A percentile compares a stretch with the other conserved stretches of the same genome.
Evolutionary conservation across 2,888 invertebrate species (phyloP).

Genomic region (Ichneumon xanthorius): DNA sequence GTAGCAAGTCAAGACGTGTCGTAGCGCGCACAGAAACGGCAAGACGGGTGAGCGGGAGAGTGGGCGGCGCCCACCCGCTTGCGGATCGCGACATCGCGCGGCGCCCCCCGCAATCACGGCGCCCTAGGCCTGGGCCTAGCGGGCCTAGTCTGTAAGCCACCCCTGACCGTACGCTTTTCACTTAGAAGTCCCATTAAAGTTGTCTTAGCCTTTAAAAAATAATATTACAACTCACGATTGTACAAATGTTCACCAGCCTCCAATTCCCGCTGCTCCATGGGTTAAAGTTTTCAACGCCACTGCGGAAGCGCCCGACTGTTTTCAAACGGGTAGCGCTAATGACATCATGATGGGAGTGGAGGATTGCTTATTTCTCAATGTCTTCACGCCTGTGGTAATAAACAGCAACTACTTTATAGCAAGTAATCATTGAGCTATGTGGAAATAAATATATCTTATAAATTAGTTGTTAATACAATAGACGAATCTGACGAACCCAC

Average conservation of each 20-base stretch:
- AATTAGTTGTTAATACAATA: neutral
- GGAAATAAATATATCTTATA: no score
- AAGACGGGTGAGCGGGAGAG: no score
- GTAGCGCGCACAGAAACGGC: no score
- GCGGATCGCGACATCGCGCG: no score
- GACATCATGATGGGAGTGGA: conserved; percentile 33
- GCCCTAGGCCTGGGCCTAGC: no score
- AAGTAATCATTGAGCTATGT: neutral
- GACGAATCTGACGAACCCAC: neutral
- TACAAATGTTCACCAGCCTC: conserved; percentile 34
- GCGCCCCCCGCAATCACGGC: no score
- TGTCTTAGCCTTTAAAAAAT: neutral
- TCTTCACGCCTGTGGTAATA: conserved; percentile 42
- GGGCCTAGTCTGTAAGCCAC: no score
- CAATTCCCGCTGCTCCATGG: conserved; percentile 70
- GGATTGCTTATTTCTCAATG: conserved; percentile 58
- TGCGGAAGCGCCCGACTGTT: conserved; percentile 64
- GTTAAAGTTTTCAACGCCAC: conserved; percentile 58
- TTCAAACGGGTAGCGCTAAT: conserved; percentile 50
- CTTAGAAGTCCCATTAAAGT: neutral
- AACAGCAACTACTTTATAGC: no score
- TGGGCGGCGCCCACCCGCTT: no score
- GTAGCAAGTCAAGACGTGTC: no score
- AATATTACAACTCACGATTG: neutral
- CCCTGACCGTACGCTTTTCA: no score